Evolutionary conservation across 2,113 vertebrate genomes (phyloP).

Genomic region (Oceanodroma tethys): DNA sequence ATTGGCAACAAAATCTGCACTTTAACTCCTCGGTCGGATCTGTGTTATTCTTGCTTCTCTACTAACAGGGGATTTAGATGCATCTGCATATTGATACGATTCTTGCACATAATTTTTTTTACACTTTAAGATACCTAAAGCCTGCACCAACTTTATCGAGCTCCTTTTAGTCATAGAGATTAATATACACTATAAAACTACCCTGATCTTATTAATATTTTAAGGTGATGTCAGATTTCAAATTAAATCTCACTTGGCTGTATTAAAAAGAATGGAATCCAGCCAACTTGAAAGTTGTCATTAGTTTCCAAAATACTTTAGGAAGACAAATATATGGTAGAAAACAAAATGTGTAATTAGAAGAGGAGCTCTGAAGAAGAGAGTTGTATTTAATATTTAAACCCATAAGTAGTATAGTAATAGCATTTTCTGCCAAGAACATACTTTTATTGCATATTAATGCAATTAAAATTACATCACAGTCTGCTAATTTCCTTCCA

Average conservation of each 20-base stretch:
- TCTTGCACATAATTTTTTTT: not conserved
- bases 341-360: slow-evolving; percentile 54
- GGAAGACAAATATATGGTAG: slow-evolving; percentile 25
- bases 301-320: slow-evolving; percentile 59
- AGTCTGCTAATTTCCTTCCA: slow-evolving; percentile 39
- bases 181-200: not conserved
- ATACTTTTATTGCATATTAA: slow-evolving; percentile 49
- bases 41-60: not conserved
- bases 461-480: slow-evolving; percentile 54
- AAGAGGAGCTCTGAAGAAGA: not conserved
- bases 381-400: slow-evolving; percentile 55
- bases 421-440: slow-evolving; percentile 9
- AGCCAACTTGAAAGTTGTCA: slow-evolving; percentile 47
- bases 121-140: not conserved
- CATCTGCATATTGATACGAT: not conserved
- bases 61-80: not conserved
- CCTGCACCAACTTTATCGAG: not conserved
- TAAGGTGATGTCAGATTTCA: slow-evolving; percentile 58
- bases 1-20: not conserved
- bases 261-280: slow-evolving; percentile 44
- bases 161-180: not conserved
- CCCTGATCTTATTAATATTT: slow-evolving; percentile 56
- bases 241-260: slow-evolving; percentile 65
- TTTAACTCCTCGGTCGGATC: not conserved
- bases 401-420: not conserved